A percentile compares a stretch with the other conserved stretches of the same genome.
phyloP scores from a whole-genome alignment of 2,113 vertebrate species.

The Lucifuga dentata region DNA sequence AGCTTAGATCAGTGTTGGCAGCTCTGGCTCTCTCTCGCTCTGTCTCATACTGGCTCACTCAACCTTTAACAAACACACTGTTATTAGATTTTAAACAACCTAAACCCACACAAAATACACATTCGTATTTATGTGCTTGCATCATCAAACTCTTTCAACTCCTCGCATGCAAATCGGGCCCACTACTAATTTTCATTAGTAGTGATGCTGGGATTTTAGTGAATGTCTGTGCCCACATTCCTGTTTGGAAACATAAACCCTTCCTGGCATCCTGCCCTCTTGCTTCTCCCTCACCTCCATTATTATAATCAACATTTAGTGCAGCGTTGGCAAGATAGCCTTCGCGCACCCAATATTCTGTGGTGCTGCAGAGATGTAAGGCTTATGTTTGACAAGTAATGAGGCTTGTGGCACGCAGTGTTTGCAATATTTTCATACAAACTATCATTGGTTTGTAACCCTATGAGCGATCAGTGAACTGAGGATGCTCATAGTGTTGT shows the following conservation, averaged over 20 bases:
- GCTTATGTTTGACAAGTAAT: background rate
- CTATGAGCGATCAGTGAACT: background rate
- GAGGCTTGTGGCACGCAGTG: background rate
- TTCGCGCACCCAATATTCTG: conserved; percentile 6
- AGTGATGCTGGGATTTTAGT: conserved; percentile 15
- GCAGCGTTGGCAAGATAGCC: conserved; percentile 18
- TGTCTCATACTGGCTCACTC: background rate
- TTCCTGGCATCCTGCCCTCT: conserved; percentile 14
- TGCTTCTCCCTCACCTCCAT: conserved; percentile 35
- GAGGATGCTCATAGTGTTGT: background rate
- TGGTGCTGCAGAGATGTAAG: conserved; percentile 1
- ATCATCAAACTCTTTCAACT: conserved; percentile 8
- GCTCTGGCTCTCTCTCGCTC: background rate
- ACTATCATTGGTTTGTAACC: too few relatives aligned
- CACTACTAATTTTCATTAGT: conserved; percentile 29
- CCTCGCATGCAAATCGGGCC: background rate
- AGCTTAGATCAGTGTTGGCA: background rate
- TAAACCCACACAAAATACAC: conserved; percentile 4
- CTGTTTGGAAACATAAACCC: conserved; percentile 19
- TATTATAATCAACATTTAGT: conserved; percentile 64
- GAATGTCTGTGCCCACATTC: conserved; percentile 8
- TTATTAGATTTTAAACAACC: background rate
- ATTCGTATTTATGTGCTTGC: conserved; percentile 35
- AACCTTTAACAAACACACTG: conserved; percentile 7
- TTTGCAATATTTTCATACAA: conserved; percentile 2